phyloP scores from a whole-genome alignment of 2,113 vertebrate species.

The Naja naja region DNA sequence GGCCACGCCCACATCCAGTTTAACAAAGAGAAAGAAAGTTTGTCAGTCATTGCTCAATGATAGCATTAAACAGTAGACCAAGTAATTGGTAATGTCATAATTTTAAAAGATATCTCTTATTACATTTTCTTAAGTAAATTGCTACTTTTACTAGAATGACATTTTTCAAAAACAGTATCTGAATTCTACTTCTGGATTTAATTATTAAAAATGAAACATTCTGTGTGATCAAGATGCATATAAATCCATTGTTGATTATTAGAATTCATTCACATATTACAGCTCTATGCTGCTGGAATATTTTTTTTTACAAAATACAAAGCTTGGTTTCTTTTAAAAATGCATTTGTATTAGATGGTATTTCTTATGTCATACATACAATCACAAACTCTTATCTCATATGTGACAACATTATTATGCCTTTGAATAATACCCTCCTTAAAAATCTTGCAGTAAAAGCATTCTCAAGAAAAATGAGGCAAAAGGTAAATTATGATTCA shows the following conservation, averaged over 20 bases:
- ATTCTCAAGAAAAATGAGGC: background rate
- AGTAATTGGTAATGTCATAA: background rate
- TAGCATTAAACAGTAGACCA: background rate
- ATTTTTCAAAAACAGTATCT: constrained; percentile 7
- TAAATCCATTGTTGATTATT: background rate
- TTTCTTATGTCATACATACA: constrained; percentile 3
- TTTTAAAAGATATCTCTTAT: background rate
- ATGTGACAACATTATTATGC: constrained; percentile 1
- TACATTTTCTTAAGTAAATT: constrained; percentile 18
- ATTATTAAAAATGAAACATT: constrained; percentile 6
- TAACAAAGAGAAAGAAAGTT: too few relatives aligned
- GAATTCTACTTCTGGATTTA: constrained; percentile 9
- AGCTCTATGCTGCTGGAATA: background rate
- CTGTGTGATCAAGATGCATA: background rate
- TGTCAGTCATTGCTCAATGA: background rate
- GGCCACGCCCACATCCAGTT: too few relatives aligned
- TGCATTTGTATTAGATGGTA: background rate
- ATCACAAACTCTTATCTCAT: background rate
- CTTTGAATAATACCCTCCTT: constrained; percentile 13
- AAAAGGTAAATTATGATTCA: background rate
- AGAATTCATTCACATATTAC: background rate
- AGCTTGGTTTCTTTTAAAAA: background rate
- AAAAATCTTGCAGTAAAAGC: background rate
- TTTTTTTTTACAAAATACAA: background rate
- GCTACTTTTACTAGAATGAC: background rate